Evolutionary conservation across 2,888 invertebrate species (phyloP).

Genomic region (Molorchus minor): DNA sequence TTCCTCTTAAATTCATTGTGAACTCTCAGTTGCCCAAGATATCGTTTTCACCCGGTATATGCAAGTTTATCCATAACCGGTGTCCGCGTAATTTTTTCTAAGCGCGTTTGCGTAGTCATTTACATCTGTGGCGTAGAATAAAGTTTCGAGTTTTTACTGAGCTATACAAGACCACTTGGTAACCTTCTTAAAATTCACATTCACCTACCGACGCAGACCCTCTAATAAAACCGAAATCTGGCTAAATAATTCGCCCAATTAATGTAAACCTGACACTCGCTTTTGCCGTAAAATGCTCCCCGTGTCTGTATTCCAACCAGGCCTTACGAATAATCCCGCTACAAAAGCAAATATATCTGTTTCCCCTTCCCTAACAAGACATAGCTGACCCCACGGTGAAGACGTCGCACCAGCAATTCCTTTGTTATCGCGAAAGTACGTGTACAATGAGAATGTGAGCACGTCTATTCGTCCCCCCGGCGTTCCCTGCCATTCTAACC

Average conservation of each 20-base stretch:
- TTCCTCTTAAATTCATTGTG: too few species aligned
- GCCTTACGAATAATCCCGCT: constrained; percentile 29
- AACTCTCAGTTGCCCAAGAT: too few species aligned
- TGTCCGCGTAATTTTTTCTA: too few species aligned
- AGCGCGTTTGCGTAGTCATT: too few species aligned
- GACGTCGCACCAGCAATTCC: constrained; percentile 60
- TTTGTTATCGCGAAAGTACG: constrained; percentile 61
- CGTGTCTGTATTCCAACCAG: constrained; percentile 14
- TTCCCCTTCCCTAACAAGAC: constrained; percentile 44
- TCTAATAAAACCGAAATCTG: too few species aligned
- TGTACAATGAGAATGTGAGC: constrained; percentile 50
- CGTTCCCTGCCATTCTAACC: constrained; percentile 47
- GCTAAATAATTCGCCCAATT: constrained; percentile 1
- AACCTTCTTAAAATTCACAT: too few species aligned
- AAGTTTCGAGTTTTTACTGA: too few species aligned
- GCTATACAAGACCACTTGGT: too few species aligned
- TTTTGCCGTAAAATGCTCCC: constrained; percentile 4
- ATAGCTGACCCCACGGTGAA: constrained; percentile 53
- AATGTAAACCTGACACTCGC: not conserved
- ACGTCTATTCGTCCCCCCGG: constrained; percentile 51
- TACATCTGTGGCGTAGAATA: too few species aligned
- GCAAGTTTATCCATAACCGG: too few species aligned
- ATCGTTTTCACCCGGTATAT: too few species aligned
- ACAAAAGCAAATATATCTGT: constrained; percentile 42
- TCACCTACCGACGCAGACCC: too few species aligned